Evolutionary conservation across 2,113 vertebrate genomes (phyloP).

Genomic region (Cnemophilus loriae): DNA sequence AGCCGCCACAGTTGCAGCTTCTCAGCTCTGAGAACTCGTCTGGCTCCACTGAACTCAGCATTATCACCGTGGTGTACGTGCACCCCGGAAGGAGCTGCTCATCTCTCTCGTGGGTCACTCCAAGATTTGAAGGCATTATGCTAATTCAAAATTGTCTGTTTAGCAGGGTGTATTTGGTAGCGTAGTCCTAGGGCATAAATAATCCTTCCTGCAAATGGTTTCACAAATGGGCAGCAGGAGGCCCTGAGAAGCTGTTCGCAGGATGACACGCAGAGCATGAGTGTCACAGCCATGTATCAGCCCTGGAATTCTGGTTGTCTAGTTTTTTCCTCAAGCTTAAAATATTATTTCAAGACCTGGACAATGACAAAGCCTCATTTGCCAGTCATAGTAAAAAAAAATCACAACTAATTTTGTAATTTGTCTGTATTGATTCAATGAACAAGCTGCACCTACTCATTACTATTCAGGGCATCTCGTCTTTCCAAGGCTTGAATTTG

Average conservation of each 20-base stretch:
- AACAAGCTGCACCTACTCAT: background rate
- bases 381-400: background rate
- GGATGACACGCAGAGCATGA: background rate
- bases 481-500: background rate
- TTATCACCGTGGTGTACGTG: rapidly evolving
- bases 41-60: background rate
- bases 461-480: background rate
- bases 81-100: rapidly evolving
- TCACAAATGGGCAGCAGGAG: background rate
- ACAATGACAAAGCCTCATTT: background rate
- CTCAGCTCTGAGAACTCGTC: background rate
- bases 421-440: background rate
- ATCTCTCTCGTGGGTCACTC: background rate
- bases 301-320: background rate
- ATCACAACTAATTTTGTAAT: background rate
- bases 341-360: background rate
- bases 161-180: rapidly evolving
- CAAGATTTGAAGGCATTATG: background rate
- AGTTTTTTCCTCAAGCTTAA: background rate
- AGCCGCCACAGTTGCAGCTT: background rate
- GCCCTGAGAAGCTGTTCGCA: background rate
- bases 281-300: background rate
- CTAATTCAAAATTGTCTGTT: background rate
- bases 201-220: background rate
- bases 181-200: background rate